Base-by-base conservation (phyloP, 2,888 invertebrate species). In the Cantharis rufa region DNA sequence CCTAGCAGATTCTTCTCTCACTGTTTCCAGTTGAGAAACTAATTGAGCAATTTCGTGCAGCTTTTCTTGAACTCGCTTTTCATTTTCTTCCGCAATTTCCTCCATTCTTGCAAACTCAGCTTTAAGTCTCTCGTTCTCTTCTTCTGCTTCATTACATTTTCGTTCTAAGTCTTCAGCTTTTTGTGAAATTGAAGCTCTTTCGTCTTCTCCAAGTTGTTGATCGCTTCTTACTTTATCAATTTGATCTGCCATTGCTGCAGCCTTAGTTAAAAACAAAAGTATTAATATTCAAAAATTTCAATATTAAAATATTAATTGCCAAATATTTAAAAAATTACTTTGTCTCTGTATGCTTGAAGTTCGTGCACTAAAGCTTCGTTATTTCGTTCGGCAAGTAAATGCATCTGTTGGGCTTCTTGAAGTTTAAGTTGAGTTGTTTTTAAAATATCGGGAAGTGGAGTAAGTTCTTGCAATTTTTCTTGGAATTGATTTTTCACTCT, bases 401-500 rank as follows among this genome's bases (percentile, higher is more conserved):
- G 92, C 84, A 92, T 88, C 81, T 93, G 93, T 82, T 93, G 93
- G 0, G 92, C 91, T 83, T 94, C 93, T 83, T 93, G 92, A 69
- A 94, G 85, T 81, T 92, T 91, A 81, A 91, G 83, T 84, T 94
- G 93, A 0, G 93, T 93, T 32, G 92, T 91, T 83, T 93, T 93
- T 80, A 94, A 86, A 27, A 94, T 89, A 79, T 93, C 93, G 0
- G 93, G 93, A 24, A 94, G 89, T 0, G 93, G 93, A 0, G 92
- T 91, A 69, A 94, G 86, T 86, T 94, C 93, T 76, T 92, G 92
- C 18, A 94, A 87, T 85, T 93, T 93, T 83, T 93, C 93, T 89
- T 93, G 93, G 87, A 94, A 94, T 85, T 93, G 91, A 82, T 89
- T 90, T 90, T 94, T 94, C 10, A 93, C 92, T 79, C 91, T 88